These are phyloP conservation scores for Nemurella pictetii DNA, from an alignment of 2,888 invertebrate genomes.

Conservation along the genomic window DNA sequence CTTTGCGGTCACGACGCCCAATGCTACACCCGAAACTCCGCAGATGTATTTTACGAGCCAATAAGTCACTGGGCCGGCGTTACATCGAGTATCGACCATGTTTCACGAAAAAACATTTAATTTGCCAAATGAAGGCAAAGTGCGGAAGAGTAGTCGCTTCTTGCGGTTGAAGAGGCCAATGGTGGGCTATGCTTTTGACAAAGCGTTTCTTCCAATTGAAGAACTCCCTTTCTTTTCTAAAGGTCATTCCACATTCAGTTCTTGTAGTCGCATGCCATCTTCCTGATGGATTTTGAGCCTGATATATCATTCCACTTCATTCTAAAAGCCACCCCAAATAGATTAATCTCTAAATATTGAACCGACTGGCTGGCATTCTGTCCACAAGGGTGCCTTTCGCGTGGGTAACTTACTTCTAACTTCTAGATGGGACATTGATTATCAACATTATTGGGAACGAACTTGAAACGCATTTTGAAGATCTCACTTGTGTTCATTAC, in stretches of 20 bases:
- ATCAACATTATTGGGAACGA: background rate
- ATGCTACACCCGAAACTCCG: background rate
- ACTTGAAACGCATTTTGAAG: background rate
- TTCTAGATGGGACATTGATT: background rate
- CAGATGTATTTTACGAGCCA: background rate
- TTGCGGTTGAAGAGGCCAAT: background rate
- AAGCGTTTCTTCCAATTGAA: background rate
- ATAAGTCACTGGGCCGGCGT: slow-evolving; percentile 8
- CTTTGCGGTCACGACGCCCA: background rate
- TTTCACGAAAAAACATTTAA: background rate
- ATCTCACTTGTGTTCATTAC: background rate
- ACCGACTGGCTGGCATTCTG: background rate
- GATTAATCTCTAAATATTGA: slow-evolving; percentile 17
- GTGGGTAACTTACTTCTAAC: background rate
- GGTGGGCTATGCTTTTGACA: background rate
- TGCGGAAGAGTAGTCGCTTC: background rate
- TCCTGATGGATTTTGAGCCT: background rate
- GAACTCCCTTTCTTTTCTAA: background rate
- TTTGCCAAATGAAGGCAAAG: background rate
- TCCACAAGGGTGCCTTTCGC: background rate
- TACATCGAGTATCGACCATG: background rate
- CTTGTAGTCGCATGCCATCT: background rate
- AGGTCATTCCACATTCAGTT: background rate
- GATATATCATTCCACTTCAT: slow-evolving; percentile 3
- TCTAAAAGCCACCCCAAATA: slow-evolving; percentile 5